Conservation (phyloP, 2,888 invertebrate species). For the Nemapogon koenigi region DNA sequence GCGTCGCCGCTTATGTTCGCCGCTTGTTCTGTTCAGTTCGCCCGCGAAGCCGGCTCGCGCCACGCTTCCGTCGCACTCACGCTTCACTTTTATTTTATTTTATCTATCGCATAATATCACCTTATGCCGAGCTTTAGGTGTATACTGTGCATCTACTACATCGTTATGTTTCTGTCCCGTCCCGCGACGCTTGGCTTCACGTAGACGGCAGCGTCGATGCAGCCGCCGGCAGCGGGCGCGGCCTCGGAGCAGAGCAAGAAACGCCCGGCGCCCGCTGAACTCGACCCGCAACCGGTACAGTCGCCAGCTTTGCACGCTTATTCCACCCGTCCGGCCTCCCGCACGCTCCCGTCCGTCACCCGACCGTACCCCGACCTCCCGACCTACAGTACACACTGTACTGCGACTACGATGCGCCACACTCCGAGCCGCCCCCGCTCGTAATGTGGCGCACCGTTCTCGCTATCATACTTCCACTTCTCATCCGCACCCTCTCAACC, state of each 20-base stretch:
- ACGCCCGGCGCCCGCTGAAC: slow-evolving; percentile 78
- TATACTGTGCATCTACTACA: slow-evolving; percentile 66
- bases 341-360: slow-evolving; percentile 36
- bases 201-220: slow-evolving; percentile 62
- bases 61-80: slow-evolving; percentile 66
- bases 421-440: slow-evolving; percentile 18
- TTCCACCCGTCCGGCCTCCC: slow-evolving; percentile 27
- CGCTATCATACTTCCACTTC: slow-evolving; percentile 19
- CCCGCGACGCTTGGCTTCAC: slow-evolving; percentile 65
- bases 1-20: slow-evolving; percentile 61
- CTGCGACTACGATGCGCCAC: slow-evolving; percentile 9
- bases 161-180: slow-evolving; percentile 65
- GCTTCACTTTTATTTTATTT: slow-evolving; percentile 58
- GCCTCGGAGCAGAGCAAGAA: slow-evolving; percentile 89
- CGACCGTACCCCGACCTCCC: slow-evolving; percentile 33
- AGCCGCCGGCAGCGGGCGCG: slow-evolving; percentile 73
- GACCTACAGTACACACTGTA: slow-evolving; percentile 6
- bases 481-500: slow-evolving; percentile 37
- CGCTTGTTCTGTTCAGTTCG: slow-evolving; percentile 58
- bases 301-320: slow-evolving; percentile 72
- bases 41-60: slow-evolving; percentile 43
- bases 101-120: slow-evolving; percentile 61
- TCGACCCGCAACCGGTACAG: slow-evolving; percentile 89
- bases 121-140: slow-evolving; percentile 63
- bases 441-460: slow-evolving; percentile 21